Conservation (phyloP, 2,797 vertebrate species). For the Mus minutoides region DNA sequence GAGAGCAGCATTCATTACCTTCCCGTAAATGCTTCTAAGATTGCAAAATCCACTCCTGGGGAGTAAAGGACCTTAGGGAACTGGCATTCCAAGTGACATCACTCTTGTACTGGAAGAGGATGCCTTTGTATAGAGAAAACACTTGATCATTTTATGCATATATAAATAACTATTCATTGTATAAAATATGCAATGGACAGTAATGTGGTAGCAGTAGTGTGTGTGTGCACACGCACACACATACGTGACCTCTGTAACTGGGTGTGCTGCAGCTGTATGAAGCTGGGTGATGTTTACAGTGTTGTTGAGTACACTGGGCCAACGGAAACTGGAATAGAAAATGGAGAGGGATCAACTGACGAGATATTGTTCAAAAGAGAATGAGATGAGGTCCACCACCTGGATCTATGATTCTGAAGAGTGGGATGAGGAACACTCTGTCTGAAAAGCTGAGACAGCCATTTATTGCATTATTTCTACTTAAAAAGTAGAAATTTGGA, state of each 20-base stretch:
- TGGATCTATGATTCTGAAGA: neutral
- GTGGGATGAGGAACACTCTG: neutral
- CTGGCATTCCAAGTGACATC: neutral
- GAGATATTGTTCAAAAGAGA: neutral
- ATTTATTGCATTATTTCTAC: neutral
- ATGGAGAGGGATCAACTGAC: neutral
- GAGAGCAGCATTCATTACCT: neutral
- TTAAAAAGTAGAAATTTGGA: neutral
- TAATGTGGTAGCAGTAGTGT: no score
- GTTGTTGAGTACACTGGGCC: neutral
- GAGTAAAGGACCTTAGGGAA: neutral
- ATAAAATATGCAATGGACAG: neutral
- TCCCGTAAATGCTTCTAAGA: neutral
- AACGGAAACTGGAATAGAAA: neutral
- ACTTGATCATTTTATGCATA: neutral
- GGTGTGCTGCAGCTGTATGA: neutral
- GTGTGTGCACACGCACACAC: no score
- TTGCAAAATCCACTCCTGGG: neutral
- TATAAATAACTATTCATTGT: neutral
- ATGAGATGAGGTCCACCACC: neutral
- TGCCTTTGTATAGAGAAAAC: neutral
- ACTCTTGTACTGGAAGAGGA: neutral
- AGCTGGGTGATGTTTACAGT: neutral
- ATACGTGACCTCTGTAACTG: no score
- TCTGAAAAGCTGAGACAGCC: neutral